phyloP scores from a whole-genome alignment of 2,797 vertebrate genomes.

The Eulemur rubriventer region DNA sequence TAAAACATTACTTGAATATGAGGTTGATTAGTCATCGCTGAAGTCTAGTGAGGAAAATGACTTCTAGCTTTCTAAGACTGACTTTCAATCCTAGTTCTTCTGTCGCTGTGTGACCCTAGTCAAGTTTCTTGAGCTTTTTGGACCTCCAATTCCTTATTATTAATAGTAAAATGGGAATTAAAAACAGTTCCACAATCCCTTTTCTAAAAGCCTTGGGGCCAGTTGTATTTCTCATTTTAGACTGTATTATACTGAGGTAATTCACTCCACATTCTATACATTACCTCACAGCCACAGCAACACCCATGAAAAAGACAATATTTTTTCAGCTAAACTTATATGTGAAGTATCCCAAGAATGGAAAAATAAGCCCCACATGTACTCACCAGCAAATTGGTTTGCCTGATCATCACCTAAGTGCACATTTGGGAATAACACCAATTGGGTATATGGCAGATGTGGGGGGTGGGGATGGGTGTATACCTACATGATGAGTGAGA shows the following conservation, averaged over 20 bases:
- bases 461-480: too few species aligned
- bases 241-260: background rate
- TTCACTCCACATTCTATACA: background rate
- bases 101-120: background rate
- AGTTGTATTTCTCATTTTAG: background rate
- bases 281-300: background rate
- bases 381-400: too few species aligned
- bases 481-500: too few species aligned
- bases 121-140: background rate
- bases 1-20: background rate
- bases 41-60: background rate
- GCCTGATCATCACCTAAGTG: too few species aligned
- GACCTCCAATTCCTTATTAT: background rate
- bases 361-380: too few species aligned
- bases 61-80: background rate
- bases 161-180: background rate
- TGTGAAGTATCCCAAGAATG: too few species aligned
- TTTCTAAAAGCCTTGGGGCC: background rate
- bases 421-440: too few species aligned
- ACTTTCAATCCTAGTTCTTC: background rate
- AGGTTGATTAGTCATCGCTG: background rate
- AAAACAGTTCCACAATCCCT: background rate
- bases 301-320: background rate
- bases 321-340: background rate
- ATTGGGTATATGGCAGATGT: too few species aligned